Evolutionary conservation across 2,888 invertebrate genomes (phyloP).

Genomic region (Drymonia ruficornis): DNA sequence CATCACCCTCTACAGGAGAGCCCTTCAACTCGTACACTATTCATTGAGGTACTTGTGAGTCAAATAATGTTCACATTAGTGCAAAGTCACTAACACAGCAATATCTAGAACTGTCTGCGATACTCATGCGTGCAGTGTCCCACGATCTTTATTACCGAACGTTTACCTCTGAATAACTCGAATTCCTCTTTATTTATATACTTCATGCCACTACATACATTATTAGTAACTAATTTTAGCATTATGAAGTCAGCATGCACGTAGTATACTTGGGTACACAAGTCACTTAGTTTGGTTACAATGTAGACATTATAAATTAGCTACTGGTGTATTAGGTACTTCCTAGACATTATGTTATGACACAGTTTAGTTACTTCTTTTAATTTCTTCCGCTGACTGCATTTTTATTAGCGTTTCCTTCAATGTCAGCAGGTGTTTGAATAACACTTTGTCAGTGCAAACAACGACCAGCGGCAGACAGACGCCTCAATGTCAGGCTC

Average conservation of each 20-base stretch:
- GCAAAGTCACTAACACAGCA: background rate
- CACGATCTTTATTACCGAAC: conserved; percentile 46
- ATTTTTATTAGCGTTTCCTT: conserved; percentile 48
- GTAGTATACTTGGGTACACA: conserved; percentile 65
- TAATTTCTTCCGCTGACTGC: conserved; percentile 49
- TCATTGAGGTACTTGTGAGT: conserved; percentile 9
- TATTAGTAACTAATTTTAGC: conserved; percentile 68
- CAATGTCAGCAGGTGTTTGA: conserved; percentile 61
- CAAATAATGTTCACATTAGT: conserved; percentile 5
- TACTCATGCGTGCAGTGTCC: conserved; percentile 25
- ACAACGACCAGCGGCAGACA: conserved; percentile 47
- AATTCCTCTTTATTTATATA: conserved; percentile 65
- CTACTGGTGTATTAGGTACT: conserved; percentile 47
- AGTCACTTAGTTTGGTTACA: conserved; percentile 64
- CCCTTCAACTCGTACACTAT: conserved; percentile 9
- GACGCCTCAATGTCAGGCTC: conserved; percentile 51
- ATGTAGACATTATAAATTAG: conserved; percentile 57
- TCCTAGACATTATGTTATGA: conserved; percentile 37
- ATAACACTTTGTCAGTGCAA: conserved; percentile 53
- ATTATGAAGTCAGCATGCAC: conserved; percentile 73
- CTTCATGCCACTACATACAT: conserved; percentile 57
- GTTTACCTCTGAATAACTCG: conserved; percentile 59
- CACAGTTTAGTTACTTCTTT: conserved; percentile 34
- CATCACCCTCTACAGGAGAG: background rate
- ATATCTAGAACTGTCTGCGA: conserved; percentile 8